Base-by-base conservation (phyloP, 2,797 vertebrate species). In the Phalloptychus januarius region DNA sequence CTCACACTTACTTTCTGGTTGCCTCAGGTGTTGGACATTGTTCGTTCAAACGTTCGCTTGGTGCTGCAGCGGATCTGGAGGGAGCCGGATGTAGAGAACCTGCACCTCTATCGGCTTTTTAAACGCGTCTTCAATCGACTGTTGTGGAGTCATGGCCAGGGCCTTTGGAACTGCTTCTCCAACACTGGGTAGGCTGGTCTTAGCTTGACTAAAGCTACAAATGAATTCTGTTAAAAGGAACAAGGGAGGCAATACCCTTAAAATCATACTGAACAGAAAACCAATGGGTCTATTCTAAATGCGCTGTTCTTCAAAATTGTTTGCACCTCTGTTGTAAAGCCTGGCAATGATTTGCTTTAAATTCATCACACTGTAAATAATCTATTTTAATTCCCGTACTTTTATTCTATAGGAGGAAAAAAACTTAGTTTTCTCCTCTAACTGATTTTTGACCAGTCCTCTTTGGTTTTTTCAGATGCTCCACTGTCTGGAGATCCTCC, bases 131-230 rank as follows among this genome's bases (percentile, higher is more conserved):
- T 99, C 89, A 98, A 96, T 94, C 96, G 97, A 65, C 93, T 99
- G 69, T 97, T 99, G 15, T 99, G 98, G 98, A 99, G 96, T 91
- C 98, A 97, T 0, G 98, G 98, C 54, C 98, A 99, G 89, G 98
- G 98, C 70, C 91, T 99, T 3, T 99, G 98, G 98, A 99, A 97
- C 92, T 99, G 97, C 93, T 99, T 99, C 93, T 98, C 96, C 91
- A 97, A 97, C 95, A 97, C 97, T 72, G 96, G 98, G 98, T 99
- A 96, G 92, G 96, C 13, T 42, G 7, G 2, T n/a, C 36, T 20
- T 7, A 77, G 70, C 42, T 25, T 8, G 33, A 20, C 23, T n/a
- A 36, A 16, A n/a, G 7, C 72, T 42, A 25, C 12, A 42, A 69
- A 69, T n/a, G 25, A 69, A 40, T n/a, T 44, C 23, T 10, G 18